A percentile compares a stretch with the other conserved stretches of the same genome.
Conservation (phyloP, 2,888 invertebrate genomes). For the Oligia latruncula region DNA sequence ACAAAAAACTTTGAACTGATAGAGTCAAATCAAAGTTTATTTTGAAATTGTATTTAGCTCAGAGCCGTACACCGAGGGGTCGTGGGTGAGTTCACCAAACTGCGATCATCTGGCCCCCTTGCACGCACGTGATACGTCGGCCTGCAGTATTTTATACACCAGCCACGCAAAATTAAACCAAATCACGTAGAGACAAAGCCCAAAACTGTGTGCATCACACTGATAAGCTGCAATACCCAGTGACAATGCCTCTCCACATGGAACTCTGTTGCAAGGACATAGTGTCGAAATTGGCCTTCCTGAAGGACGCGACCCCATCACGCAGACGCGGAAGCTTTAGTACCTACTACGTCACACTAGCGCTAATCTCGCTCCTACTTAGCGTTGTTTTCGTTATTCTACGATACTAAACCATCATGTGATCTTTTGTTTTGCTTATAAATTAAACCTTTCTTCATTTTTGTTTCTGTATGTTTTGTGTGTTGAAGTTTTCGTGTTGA, state of each 20-base stretch:
- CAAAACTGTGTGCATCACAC: constrained; percentile 56
- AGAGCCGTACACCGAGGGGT: constrained; percentile 77
- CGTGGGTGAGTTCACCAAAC: constrained; percentile 80
- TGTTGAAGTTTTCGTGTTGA: constrained; percentile 29
- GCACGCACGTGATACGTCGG: constrained; percentile 82
- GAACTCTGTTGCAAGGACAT: constrained; percentile 79
- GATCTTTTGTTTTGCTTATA: constrained; percentile 51
- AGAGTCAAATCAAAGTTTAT: constrained; percentile 34
- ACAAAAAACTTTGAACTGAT: background rate
- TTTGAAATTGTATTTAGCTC: constrained; percentile 63
- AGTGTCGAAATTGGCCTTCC: constrained; percentile 81
- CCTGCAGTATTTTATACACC: constrained; percentile 74
- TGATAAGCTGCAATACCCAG: constrained; percentile 77
- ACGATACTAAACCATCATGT: constrained; percentile 59
- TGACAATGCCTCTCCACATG: constrained; percentile 74
- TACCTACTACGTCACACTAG: constrained; percentile 83
- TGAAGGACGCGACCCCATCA: constrained; percentile 76
- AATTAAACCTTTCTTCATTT: constrained; percentile 54
- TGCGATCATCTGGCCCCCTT: constrained; percentile 86
- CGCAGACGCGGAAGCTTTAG: constrained; percentile 87
- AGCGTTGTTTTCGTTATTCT: constrained; percentile 74
- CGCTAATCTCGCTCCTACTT: constrained; percentile 82
- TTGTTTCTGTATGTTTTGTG: constrained; percentile 55
- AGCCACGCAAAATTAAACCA: constrained; percentile 55
- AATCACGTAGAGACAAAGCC: constrained; percentile 58